Evolutionary conservation across 2,888 invertebrate genomes (phyloP), one percentile per base, ranked within the genome.

Genomic region (Drosophila pseudotalamancana): DNA sequence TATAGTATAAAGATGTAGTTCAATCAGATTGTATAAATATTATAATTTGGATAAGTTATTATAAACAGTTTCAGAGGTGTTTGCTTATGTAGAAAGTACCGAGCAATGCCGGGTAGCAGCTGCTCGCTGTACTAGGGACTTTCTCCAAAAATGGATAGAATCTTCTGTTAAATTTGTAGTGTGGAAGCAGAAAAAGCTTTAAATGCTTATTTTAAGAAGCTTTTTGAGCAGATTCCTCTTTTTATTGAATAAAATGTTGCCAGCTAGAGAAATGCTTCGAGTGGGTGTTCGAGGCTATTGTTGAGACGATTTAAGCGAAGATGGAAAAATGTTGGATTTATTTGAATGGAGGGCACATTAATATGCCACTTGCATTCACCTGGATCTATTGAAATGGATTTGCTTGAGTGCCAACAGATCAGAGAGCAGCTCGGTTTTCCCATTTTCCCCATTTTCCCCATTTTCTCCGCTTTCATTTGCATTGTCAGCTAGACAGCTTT

Each of bases 301-400:
- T 12, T 29, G 18, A 9, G 34, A 8, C 18, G 21, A 49, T 27
- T 59, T 39, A 4, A 25, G 25, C 4, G 25, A 43, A n/a, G n/a
- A n/a, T n/a, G n/a, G n/a, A n/a, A n/a, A n/a, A n/a, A n/a, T 21
- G 32, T 32, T 55, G 35, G 11, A n/a, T 40, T 23, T 23, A 5
- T 48, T 48, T 29, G 34, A 18, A 21, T 49, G 29, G 51, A 31
- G 37, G 40, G n/a, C 4, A 29, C 12, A 53, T 53, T 42, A 50
- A 49, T 39, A 19, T 56, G 35, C 50, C 40, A 59, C 65, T 71
- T 71, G 57, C 53, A 64, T 57, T 57, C 48, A 46, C 12, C 55
- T 37, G 43, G 37, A 49, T 57, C 29, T 39, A 29, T 32, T 34
- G 21, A 39, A 59, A 34, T 34, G 46, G 27, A 23, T 46, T 21